Evolutionary conservation across 1,140 invertebrate species (phyloP).

Genomic region (Drosophila nikananu): DNA sequence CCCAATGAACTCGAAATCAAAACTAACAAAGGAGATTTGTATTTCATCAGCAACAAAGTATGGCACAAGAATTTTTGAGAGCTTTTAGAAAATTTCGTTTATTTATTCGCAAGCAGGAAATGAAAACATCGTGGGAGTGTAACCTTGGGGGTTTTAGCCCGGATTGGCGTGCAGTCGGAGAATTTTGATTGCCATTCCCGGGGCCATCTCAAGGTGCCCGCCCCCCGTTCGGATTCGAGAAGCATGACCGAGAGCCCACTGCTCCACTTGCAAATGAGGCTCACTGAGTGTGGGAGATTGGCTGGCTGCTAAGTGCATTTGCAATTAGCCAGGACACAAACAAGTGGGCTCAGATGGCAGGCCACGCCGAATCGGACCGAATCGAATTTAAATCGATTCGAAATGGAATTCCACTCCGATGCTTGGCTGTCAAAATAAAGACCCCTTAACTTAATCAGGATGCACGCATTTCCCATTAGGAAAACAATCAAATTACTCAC

Average conservation of each 20-base stretch:
- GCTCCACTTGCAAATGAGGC: constrained; percentile 35
- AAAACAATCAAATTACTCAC: constrained; percentile 33
- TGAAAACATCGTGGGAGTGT: constrained; percentile 27
- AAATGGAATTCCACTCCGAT: constrained; percentile 9
- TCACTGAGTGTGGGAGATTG: constrained; percentile 12
- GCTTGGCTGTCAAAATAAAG: constrained; percentile 1
- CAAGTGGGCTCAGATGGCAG: constrained; percentile 9
- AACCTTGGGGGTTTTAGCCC: constrained; percentile 21
- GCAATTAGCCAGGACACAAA: constrained; percentile 37
- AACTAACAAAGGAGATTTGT: constrained; percentile 2
- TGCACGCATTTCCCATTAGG: constrained; percentile 8
- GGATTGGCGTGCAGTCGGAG: constrained; percentile 36
- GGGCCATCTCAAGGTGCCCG: constrained; percentile 18
- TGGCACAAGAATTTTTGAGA: constrained; percentile 3
- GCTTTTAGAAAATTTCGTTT: constrained; percentile 33
- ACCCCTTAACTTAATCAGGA: constrained; percentile 1
- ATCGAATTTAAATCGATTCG: constrained; percentile 26
- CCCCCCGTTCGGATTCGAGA: not conserved
- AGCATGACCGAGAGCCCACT: not conserved
- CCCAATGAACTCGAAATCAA: constrained; percentile 9
- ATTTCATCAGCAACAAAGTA: constrained; percentile 2
- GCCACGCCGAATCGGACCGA: not conserved
- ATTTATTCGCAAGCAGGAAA: constrained; percentile 47
- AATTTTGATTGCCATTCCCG: constrained; percentile 51
- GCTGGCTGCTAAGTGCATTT: constrained; percentile 42